phyloP scores from a whole-genome alignment of 2,113 vertebrate genomes.

The Morone saxatilis region DNA sequence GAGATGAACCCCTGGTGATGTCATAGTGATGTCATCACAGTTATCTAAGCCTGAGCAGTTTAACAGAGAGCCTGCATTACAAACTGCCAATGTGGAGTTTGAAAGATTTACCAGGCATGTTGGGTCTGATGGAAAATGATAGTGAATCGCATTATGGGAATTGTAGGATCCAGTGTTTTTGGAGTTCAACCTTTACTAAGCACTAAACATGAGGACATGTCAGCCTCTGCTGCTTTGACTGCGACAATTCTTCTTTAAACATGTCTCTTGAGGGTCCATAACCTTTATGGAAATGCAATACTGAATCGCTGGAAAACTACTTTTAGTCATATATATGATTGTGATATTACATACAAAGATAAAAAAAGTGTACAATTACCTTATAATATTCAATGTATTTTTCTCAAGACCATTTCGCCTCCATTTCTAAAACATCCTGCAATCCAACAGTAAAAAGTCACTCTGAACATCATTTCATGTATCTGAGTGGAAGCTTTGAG shows the following conservation, averaged over 20 bases:
- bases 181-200: neutral
- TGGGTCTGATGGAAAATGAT: neutral
- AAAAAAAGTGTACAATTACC: neutral
- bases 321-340: neutral
- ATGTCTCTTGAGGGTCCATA: neutral
- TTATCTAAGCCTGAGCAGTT: conserved; percentile 3
- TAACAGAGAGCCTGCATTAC: neutral
- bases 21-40: conserved; percentile 27
- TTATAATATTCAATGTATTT: neutral
- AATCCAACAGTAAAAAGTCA: neutral
- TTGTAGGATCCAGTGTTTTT: neutral
- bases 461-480: neutral
- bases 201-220: neutral
- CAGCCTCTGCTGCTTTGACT: neutral
- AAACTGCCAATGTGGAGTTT: neutral
- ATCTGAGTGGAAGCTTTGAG: conserved; percentile 25
- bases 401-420: neutral
- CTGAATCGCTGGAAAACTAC: neutral
- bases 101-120: neutral
- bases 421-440: neutral
- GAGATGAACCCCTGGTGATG: conserved; percentile 10
- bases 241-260: neutral
- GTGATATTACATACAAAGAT: neutral
- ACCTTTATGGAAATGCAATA: neutral
- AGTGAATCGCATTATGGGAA: conserved; percentile 18